A percentile compares a stretch with the other conserved stretches of the same genome.
These are phyloP conservation scores for Sphyrna mokarran DNA, from an alignment of 2,113 vertebrate genomes.

Conservation along the genomic window DNA sequence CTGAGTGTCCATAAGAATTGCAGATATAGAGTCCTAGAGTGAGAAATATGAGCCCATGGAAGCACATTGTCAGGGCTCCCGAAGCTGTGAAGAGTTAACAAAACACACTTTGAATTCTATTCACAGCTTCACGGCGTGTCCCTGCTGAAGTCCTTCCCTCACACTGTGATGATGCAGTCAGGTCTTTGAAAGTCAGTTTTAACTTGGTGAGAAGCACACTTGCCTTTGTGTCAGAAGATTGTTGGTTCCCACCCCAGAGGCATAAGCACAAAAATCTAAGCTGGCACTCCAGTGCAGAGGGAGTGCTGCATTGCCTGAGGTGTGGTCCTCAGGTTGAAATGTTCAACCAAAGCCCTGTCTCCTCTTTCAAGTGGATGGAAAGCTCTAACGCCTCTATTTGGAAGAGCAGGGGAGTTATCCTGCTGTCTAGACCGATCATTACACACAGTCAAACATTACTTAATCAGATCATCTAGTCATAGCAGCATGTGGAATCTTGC, in stretches of 20 bases:
- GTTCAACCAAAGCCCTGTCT: background rate
- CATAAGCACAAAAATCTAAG: background rate
- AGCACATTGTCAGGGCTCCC: background rate
- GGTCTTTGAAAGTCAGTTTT: too few relatives aligned
- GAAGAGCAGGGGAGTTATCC: background rate
- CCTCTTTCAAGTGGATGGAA: background rate
- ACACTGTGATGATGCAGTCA: background rate
- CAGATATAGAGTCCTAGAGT: background rate
- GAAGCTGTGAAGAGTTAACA: background rate
- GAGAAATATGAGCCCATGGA: background rate
- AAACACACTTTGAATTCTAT: background rate
- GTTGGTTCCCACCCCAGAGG: background rate
- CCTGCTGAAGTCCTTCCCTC: background rate
- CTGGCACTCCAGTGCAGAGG: background rate
- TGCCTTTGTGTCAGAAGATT: too few relatives aligned
- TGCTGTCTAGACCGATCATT: too few relatives aligned
- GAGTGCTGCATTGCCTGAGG: background rate
- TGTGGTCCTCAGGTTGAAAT: background rate
- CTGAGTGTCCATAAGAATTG: background rate
- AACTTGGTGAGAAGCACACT: background rate
- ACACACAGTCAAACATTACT: background rate
- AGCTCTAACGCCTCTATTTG: background rate
- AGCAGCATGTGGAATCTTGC: background rate
- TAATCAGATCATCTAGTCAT: background rate
- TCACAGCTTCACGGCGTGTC: background rate